Evolutionary conservation across 37 sponge, comb jelly and placozoan genomes (phyloP).

Genomic region (Spongilla lacustris): DNA sequence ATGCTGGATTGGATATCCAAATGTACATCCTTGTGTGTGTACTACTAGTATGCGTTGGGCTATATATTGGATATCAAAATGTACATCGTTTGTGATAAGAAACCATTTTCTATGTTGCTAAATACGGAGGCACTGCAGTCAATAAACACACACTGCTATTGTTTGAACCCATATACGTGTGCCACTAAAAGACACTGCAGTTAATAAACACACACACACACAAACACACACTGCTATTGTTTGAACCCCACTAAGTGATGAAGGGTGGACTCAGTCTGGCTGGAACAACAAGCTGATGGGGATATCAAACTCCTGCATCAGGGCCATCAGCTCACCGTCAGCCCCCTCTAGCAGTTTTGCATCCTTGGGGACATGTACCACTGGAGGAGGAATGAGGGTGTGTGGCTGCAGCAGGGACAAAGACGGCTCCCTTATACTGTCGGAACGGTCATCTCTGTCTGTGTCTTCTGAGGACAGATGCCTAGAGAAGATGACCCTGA

Average conservation of each 20-base stretch:
- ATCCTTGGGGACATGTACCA: neutral
- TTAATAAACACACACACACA: too few species aligned
- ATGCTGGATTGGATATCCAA: neutral
- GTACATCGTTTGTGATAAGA: too few species aligned
- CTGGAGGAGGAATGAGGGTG: neutral
- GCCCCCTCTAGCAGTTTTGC: slow-evolving; percentile 48
- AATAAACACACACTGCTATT: neutral
- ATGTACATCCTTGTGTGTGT: neutral
- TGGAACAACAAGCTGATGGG: slow-evolving; percentile 51
- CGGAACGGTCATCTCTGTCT: neutral
- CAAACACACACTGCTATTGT: too few species aligned
- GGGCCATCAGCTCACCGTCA: slow-evolving; percentile 68
- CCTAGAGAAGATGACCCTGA: slow-evolving; percentile 61
- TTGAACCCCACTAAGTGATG: neutral
- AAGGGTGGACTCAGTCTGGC: neutral
- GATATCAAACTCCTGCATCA: slow-evolving; percentile 85
- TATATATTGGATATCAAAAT: too few species aligned
- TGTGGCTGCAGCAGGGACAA: neutral
- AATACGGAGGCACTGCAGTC: neutral
- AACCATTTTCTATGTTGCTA: too few species aligned
- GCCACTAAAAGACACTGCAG: too few species aligned
- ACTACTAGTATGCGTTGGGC: too few species aligned
- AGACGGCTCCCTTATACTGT: neutral
- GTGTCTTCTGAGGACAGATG: neutral
- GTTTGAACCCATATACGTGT: too few species aligned